Percentiles rank a stretch among this genome's conserved stretches.
phyloP scores from a whole-genome alignment of 1,140 invertebrate genomes.

The Leptinotarsa lineolata region DNA sequence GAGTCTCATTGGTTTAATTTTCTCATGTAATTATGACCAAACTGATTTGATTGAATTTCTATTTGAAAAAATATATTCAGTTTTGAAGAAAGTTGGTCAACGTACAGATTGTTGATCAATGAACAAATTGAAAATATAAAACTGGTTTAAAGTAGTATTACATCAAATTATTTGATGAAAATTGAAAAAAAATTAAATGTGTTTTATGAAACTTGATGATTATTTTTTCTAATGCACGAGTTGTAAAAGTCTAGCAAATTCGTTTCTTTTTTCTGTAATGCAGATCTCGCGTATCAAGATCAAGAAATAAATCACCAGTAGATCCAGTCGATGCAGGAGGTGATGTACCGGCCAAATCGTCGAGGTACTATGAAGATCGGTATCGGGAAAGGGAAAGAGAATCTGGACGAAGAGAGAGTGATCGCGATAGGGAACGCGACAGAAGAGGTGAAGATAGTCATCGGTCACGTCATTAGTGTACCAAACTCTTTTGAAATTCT shows the following conservation, averaged over 20 bases:
- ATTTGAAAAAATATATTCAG: too few relatives aligned
- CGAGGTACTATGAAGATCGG: conserved; percentile 80
- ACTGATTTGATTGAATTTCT: too few relatives aligned
- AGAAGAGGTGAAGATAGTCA: conserved; percentile 70
- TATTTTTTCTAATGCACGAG: neutral
- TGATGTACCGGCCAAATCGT: conserved; percentile 62
- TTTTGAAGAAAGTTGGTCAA: too few relatives aligned
- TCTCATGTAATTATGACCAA: too few relatives aligned
- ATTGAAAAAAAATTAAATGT: neutral
- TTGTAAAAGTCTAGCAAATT: conserved; percentile 1
- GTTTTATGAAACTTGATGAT: neutral
- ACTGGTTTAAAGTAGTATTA: too few relatives aligned
- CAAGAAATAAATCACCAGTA: conserved; percentile 63
- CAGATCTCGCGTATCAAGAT: conserved; percentile 57
- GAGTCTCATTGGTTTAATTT: too few relatives aligned
- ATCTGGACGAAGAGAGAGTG: conserved; percentile 64
- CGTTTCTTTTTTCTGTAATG: neutral
- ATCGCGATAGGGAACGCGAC: conserved; percentile 69
- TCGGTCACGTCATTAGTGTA: conserved; percentile 68
- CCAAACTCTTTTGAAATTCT: neutral
- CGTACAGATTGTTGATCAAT: too few relatives aligned
- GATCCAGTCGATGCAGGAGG: conserved; percentile 61
- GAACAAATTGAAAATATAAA: too few relatives aligned
- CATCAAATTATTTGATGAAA: too few relatives aligned
- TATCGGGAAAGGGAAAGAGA: conserved; percentile 72